Conservation (phyloP, 2,797 vertebrate species). For the Pangasius djambal region DNA sequence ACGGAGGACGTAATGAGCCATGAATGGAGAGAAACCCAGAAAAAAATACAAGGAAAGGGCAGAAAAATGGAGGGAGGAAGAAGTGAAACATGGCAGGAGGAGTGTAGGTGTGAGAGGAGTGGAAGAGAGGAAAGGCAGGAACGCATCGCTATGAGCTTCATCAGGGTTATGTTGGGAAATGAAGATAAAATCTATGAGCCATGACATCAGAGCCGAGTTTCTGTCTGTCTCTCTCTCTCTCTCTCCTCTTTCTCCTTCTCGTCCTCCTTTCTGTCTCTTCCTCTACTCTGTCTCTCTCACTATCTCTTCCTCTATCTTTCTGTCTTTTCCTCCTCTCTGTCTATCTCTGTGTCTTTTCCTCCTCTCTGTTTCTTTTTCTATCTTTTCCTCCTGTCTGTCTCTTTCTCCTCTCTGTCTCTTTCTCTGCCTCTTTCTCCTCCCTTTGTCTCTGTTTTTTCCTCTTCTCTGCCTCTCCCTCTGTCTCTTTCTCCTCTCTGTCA, state of each 20-base stretch:
- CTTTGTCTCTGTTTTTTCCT: too few relatives aligned
- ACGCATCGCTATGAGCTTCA: background rate
- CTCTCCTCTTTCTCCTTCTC: background rate
- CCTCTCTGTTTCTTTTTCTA: background rate
- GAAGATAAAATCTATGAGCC: conserved; percentile 41
- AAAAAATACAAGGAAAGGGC: background rate
- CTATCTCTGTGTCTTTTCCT: too few relatives aligned
- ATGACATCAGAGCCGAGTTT: background rate
- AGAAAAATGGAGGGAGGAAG: background rate
- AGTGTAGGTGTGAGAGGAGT: background rate
- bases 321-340: background rate
- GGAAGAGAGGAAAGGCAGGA: background rate
- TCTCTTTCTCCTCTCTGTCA: background rate
- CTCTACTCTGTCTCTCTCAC: background rate
- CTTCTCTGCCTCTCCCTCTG: background rate
- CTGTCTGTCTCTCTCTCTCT: background rate
- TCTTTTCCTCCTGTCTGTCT: background rate
- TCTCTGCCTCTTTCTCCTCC: too few relatives aligned
- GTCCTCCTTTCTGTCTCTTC: background rate
- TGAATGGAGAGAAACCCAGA: background rate
- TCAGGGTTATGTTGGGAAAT: background rate
- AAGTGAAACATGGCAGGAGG: background rate
- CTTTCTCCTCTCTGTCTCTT: background rate
- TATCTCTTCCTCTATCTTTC: background rate
- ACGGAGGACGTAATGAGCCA: conserved; percentile 48